Evolutionary conservation across 2,113 vertebrate species (phyloP), one percentile per base, ranked within the genome.

Genomic region (Paramormyrops kingsleyae): DNA sequence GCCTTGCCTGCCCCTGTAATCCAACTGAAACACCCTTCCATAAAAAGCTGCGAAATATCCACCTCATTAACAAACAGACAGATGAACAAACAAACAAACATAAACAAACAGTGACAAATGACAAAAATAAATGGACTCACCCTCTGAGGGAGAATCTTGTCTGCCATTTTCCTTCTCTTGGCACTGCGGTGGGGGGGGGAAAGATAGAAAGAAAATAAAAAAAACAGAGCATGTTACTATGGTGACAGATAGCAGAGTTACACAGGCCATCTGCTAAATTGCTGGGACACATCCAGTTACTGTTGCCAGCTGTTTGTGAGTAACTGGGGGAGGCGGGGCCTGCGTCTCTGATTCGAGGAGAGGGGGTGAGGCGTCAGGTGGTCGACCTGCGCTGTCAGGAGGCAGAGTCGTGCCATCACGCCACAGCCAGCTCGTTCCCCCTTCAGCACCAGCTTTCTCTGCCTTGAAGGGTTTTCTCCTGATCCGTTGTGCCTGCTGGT

Each of bases 61-160:
- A 88, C 53, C 46, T 88, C 42, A 70, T 42, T 49, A 42, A 47
- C 42, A 87, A 24, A 88, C 56, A 88, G 46, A 74, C 59, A 70
- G n/a, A 88, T 47, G 47, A 44, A 88, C 87, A 88, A 8, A 74
- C 46, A 80, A 80, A 49, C 21, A 74, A 44, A 88, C 53, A 74
- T 42, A 88, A 39, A 70, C 87, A 90, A 46, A 90, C 19, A 42
- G 74, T 31, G 47, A 89, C 35, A 83, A 89, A 89, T 50, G 19
- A 52, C 87, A 66, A 62, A 50, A 89, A 83, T 10, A 83, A 94
- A 94, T 92, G 91, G 93, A 95, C 96, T 96, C 94, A 97, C 96
- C 96, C 96, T 96, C 95, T 97, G 96, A 94, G 97, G 97, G 93
- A 97, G 97, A 93, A 97, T 97, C 95, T 97, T 97, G 95, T 97